Base-by-base conservation (phyloP, 2,797 vertebrate species). In the Epinephelus coioides region DNA sequence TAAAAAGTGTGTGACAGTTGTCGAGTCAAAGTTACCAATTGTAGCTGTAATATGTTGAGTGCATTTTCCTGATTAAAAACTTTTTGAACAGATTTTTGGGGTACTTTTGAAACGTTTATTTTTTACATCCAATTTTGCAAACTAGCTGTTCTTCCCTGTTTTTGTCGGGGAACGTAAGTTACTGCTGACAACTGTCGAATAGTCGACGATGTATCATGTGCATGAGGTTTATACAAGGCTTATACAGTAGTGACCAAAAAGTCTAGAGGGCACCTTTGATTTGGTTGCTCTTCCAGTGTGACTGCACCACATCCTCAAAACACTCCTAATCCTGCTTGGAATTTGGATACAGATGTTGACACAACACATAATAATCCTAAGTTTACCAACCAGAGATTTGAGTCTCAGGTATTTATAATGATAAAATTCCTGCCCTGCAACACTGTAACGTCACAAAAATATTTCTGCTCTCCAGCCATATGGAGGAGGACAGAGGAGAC, bases 401-500 rank as follows among this genome's bases (percentile, higher is more conserved):
- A 14, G 12, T 23, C 47, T 34, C 10, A 14, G 27, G 46, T 55
- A 3, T 63, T 69, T 60, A 11, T 38, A 0, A n/a, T 50, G 10
- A 18, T 11, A 25, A 8, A 23, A 13, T 6, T 38, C 25, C 46
- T 17, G 21, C 19, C 15, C 6, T 62, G 15, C 15, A 21, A 4
- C 11, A 0, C 4, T 40, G 2, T 30, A 1, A 62, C 11, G 2
- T 23, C 19, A 18, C 9, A 1, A 7, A 54, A 2, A 13, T 7
- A 0, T 64, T 17, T 66, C n/a, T 61, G 44, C 23, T 46, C 72
- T 81, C 1, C 11, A 96, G 96, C 49, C 85, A 27, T 54, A 54
- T 88, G 63, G 91, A 90, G 1, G 91, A 94, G 0, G 93, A 94
- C 61, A 49, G 62, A 14, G 88, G 86, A 13, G 95, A 98, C 21